phyloP scores from a whole-genome alignment of 53 echinoderm and acorn worm genomes.

The Apostichopus leukothele region DNA sequence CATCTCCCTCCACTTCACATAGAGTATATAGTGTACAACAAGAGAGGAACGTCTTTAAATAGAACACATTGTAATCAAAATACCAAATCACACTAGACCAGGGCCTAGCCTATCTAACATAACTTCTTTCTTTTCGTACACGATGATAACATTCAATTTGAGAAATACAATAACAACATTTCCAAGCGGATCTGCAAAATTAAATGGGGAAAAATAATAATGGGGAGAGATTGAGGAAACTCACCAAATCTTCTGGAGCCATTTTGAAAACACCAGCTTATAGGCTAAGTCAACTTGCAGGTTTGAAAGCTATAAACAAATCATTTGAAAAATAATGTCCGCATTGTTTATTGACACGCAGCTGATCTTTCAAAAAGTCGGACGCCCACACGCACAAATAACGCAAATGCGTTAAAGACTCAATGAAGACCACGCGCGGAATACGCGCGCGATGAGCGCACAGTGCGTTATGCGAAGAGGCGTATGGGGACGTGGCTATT shows the following conservation, averaged over 20 bases:
- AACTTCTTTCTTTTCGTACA: too few relatives aligned
- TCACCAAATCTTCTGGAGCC: neutral
- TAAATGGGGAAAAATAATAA: too few relatives aligned
- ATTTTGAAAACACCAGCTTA: neutral
- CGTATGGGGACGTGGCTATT: too few relatives aligned
- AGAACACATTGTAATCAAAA: neutral
- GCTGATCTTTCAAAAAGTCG: neutral
- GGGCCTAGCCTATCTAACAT: too few relatives aligned
- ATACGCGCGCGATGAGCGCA: neutral
- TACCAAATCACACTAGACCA: neutral
- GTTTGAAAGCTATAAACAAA: too few relatives aligned
- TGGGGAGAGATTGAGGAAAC: neutral
- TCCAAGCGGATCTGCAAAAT: too few relatives aligned
- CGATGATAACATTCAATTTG: too few relatives aligned
- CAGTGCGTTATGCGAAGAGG: neutral
- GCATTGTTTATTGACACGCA: neutral
- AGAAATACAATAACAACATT: too few relatives aligned
- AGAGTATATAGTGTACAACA: too few relatives aligned
- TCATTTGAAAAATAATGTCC: neutral
- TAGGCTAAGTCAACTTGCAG: too few relatives aligned
- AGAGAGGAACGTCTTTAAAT: too few relatives aligned
- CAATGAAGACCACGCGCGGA: neutral
- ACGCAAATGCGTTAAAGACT: neutral
- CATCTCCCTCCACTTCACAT: too few relatives aligned
- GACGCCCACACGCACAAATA: neutral